phyloP scores from a whole-genome alignment of 2,888 invertebrate genomes.

The Iphiclides podalirius region DNA sequence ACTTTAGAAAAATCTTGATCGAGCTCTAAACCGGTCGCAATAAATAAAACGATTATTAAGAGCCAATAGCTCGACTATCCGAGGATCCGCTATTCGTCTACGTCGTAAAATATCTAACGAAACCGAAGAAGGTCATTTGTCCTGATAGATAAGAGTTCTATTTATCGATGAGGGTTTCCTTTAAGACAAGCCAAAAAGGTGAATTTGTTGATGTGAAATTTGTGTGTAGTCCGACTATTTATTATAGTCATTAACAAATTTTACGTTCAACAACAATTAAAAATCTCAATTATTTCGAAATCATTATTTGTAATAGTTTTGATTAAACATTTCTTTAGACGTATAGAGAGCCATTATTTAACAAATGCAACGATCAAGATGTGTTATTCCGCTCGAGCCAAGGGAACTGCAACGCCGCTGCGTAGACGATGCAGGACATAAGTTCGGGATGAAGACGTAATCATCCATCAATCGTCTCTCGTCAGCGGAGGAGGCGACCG shows the following conservation, averaged over 20 bases:
- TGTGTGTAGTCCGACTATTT: not conserved
- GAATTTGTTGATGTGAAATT: not conserved
- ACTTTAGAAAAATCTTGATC: constrained; percentile 48
- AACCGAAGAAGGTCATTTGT: constrained; percentile 1
- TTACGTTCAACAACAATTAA: no score
- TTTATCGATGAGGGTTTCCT: not conserved
- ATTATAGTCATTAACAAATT: not conserved
- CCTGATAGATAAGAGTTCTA: not conserved
- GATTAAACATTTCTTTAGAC: no score
- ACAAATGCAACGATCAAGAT: constrained; percentile 26
- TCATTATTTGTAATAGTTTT: no score
- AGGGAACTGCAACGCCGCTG: constrained; percentile 23
- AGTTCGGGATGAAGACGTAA: constrained; percentile 59
- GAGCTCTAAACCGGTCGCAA: constrained; percentile 26
- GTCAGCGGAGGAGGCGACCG: constrained; percentile 56
- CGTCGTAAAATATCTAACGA: not conserved
- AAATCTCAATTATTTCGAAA: no score
- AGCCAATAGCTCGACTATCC: not conserved
- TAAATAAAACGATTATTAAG: constrained; percentile 13
- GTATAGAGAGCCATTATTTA: no score
- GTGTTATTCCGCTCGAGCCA: not conserved
- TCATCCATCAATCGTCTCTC: constrained; percentile 69
- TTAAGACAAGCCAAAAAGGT: not conserved
- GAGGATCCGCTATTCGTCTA: not conserved
- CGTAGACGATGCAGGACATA: constrained; percentile 27